Evolutionary conservation across 2,888 invertebrate species (phyloP).

Genomic region (Acrobasis suavella): DNA sequence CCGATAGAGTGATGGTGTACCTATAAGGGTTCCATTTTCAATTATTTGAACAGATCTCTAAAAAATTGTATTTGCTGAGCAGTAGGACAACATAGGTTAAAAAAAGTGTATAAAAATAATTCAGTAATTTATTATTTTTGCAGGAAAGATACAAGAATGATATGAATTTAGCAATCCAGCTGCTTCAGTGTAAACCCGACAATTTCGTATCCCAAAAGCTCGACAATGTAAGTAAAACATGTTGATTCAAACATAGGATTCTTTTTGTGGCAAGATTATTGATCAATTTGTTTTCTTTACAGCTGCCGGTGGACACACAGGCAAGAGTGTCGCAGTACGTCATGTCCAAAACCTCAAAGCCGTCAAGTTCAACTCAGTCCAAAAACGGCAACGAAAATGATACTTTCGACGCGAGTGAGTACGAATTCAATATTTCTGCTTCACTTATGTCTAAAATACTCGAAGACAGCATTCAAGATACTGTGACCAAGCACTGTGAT

Average conservation of each 20-base stretch:
- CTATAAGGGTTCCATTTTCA: no score
- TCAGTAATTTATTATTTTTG: slow-evolving; percentile 24
- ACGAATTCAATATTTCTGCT: slow-evolving; percentile 89
- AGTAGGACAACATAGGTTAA: no score
- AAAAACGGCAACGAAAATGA: slow-evolving; percentile 70
- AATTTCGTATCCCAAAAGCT: slow-evolving; percentile 96
- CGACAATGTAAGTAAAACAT: slow-evolving; percentile 87
- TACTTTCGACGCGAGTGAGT: slow-evolving; percentile 82
- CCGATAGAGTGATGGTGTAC: no score
- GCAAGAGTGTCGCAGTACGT: slow-evolving; percentile 92
- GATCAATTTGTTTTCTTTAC: slow-evolving; percentile 48
- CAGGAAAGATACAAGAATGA: slow-evolving; percentile 97
- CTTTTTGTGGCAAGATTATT: slow-evolving; percentile 26
- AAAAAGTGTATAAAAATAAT: no score
- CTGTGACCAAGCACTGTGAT: slow-evolving; percentile 91
- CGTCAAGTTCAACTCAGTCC: slow-evolving; percentile 68
- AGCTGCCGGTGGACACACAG: slow-evolving; percentile 96
- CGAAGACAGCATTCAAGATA: slow-evolving; percentile 92
- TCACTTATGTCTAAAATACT: slow-evolving; percentile 95
- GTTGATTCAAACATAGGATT: slow-evolving; percentile 18
- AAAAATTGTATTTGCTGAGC: no score
- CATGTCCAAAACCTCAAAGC: slow-evolving; percentile 81
- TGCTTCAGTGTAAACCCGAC: slow-evolving; percentile 96
- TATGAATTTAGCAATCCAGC: slow-evolving; percentile 95
- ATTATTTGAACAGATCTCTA: no score